phyloP scores from a whole-genome alignment of 2,797 vertebrate genomes.

The Danio albolineatus region DNA sequence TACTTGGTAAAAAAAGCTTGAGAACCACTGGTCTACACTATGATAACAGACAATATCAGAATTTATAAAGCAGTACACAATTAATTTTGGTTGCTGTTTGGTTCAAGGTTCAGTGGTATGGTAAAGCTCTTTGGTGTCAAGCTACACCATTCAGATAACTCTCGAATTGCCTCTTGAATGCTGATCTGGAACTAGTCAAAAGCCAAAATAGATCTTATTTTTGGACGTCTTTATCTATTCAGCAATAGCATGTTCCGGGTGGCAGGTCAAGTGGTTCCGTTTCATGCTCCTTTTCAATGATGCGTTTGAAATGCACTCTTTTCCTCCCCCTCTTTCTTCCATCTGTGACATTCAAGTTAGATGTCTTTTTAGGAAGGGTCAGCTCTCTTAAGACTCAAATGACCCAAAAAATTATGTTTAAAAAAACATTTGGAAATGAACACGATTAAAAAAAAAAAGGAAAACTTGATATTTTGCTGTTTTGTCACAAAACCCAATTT shows the following conservation, averaged over 20 bases:
- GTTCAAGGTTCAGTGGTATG: slow-evolving; percentile 13
- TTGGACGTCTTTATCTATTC: slow-evolving; percentile 31
- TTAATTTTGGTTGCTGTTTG: not conserved
- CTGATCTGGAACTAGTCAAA: slow-evolving; percentile 3
- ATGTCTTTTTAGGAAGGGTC: slow-evolving; percentile 22
- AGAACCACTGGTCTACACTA: not conserved
- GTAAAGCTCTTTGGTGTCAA: slow-evolving; percentile 5
- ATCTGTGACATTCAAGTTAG: slow-evolving; percentile 19
- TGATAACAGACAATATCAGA: not conserved
- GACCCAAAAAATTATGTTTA: slow-evolving; percentile 48
- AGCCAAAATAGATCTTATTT: slow-evolving; percentile 27
- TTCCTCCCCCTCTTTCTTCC: slow-evolving; percentile 4
- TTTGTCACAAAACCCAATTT: not conserved
- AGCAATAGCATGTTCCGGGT: slow-evolving; percentile 48
- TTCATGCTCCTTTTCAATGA: slow-evolving; percentile 52
- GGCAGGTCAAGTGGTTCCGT: slow-evolving; percentile 61
- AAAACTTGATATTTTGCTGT: not conserved
- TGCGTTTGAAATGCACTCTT: slow-evolving; percentile 44
- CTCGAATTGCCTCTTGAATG: slow-evolving; percentile 17
- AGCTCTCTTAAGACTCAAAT: slow-evolving; percentile 52
- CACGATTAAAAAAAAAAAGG: slow-evolving; percentile 1
- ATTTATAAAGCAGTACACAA: not conserved
- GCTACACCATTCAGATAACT: slow-evolving; percentile 12
- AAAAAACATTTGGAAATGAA: slow-evolving; percentile 38
- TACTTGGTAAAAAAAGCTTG: too few species aligned